Base-by-base conservation (phyloP, 2,797 vertebrate species). In the Rhadinocentrus ornatus region DNA sequence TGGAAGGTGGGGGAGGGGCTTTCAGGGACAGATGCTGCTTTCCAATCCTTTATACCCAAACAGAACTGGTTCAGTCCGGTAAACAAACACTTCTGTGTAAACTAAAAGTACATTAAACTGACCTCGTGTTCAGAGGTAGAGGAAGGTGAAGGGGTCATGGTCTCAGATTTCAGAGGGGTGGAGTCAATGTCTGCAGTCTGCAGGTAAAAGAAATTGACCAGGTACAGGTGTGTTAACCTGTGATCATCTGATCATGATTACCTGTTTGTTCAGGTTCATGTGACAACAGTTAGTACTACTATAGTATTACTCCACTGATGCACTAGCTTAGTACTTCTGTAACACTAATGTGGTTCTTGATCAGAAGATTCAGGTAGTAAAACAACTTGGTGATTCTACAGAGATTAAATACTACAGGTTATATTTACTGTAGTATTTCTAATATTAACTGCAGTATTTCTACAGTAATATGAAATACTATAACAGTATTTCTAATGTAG, bases 181-280 rank as follows among this genome's bases (percentile, higher is more conserved):
- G 94, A 1, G 62, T 99, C 97, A 1, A 94, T 88, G 56, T 98
- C 97, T 31, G 92, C 82, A 53, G 94, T 92, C 97, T 99, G 92
- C 53, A 88, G 80, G 74, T 77, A 10, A 84, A 64, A 84, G 35
- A 55, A 22, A 1, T 6, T 10, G 13, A 41, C 39, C 13, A 2
- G 13, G 32, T 3, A 31, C 31, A 31, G 31, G 31, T 6, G 31
- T 3, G 31, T 18, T 55, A 52, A 64, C 15, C 9, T 12, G 10
- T 4, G 12, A 39, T 39, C 37, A 39, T 12, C 37, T 39, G 37
- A 39, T 39, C 0, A 15, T 3, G 4, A 15, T 11, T 11, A 6
- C 32, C 32, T 34, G 32, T 34, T 34, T 1, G 5, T 34, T 34
- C 34, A 10, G 8, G 1, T 39, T 39, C 37, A 13, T 15, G 12